Base-by-base conservation (phyloP, 2,113 vertebrate species). In the Hippotragus niger region DNA sequence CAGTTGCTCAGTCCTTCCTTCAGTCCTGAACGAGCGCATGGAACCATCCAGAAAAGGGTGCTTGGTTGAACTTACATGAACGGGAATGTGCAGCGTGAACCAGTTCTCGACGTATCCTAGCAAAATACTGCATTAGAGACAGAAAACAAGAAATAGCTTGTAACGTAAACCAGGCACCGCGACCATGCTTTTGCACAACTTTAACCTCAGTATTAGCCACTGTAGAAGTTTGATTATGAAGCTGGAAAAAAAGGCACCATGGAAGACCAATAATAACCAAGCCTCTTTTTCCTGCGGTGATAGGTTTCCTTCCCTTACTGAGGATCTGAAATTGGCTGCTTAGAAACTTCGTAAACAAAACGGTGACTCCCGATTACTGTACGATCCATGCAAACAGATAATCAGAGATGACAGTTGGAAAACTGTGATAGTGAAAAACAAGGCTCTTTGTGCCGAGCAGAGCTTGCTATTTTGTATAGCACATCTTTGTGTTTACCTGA, bases 141-240 rank as follows among this genome's bases (percentile, higher is more conserved):
- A 58, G 36, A 95, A 94, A 91, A 50, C 78, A 81, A 92, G 19
- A 55, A 74, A n/a, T 19, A 50, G 55, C 40, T 91, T 84, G 33
- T 10, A n/a, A 47, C 55, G 50, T 31, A 92, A 98, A 91, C 57
- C 45, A 64, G 94, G n/a, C 27, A 19, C 91, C 78, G 33, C 95
- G n/a, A 21, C 87, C 43, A 52, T 89, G 29, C 23, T 87, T 31
- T 36, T 64, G 3, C 86, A 78, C 67, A 27, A 95, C 80, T 96
- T 95, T 93, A 55, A 17, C 74, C 16, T 88, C 93, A 58, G 74
- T 64, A 64, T 94, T 62, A 90, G 40, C 45, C 23, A 31, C 64
- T 91, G 14, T 88, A 90, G 83, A 97, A 78, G 92, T 67, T 25
- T 84, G 78, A 91, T 87, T 92, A 33, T 82, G 43, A 95, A 95